phyloP scores from a whole-genome alignment of 2,113 vertebrate species.

The Myotis brandtii region DNA sequence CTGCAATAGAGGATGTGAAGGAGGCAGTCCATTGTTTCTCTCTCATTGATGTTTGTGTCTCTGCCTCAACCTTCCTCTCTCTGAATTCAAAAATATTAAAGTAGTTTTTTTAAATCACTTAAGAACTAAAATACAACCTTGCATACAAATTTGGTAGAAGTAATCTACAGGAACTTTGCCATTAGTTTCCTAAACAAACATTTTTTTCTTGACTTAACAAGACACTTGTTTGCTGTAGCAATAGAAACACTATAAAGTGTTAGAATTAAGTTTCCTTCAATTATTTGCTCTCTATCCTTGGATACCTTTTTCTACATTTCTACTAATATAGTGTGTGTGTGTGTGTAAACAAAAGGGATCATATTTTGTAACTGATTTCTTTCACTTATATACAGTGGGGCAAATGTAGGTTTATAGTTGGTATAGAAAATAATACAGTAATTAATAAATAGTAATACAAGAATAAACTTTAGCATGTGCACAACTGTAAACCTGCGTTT shows the following conservation, averaged over 20 bases:
- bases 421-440: too few relatives aligned
- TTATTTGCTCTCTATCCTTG: not conserved
- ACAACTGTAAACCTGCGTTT: not conserved
- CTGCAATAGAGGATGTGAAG: too few relatives aligned
- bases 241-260: not conserved
- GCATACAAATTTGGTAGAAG: not conserved
- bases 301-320: not conserved
- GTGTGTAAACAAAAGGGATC: constrained; percentile 2
- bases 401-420: not conserved
- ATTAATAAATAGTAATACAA: too few relatives aligned
- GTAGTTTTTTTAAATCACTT: not conserved
- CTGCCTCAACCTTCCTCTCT: not conserved
- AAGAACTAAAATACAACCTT: not conserved
- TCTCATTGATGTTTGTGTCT: too few relatives aligned
- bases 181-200: not conserved
- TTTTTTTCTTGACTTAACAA: not conserved
- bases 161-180: not conserved
- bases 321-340: not conserved
- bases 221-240: not conserved
- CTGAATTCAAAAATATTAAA: not conserved
- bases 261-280: not conserved
- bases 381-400: not conserved
- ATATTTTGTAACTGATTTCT: not conserved
- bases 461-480: too few relatives aligned
- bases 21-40: too few relatives aligned